A percentile compares a stretch with the other conserved stretches of the same genome.
Evolutionary conservation across 2,888 invertebrate genomes (phyloP).

Genomic region (Galerucella calmariensis): DNA sequence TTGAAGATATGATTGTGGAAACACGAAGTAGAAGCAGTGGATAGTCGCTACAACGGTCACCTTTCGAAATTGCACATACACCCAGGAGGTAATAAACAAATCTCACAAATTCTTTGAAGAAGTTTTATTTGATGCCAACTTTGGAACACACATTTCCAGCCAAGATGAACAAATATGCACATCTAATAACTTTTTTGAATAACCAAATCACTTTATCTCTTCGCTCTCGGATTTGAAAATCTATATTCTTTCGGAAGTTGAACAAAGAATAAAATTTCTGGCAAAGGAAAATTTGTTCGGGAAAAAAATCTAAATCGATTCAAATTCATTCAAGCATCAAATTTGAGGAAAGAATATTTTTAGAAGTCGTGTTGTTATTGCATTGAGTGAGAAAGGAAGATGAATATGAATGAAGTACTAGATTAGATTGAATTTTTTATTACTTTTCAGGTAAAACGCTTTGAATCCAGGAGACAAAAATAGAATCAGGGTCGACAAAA

Average conservation of each 20-base stretch:
- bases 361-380: background rate
- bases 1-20: no score
- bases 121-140: no score
- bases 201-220: background rate
- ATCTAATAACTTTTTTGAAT: background rate
- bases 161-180: background rate
- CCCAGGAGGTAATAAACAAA: no score
- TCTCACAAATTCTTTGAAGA: no score
- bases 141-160: no score
- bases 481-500: background rate
- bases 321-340: conserved; percentile 5
- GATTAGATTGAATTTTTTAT: conserved; percentile 11
- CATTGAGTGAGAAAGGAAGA: background rate
- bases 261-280: background rate
- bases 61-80: no score
- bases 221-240: background rate
- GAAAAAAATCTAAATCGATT: background rate
- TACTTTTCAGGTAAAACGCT: background rate
- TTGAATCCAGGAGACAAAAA: background rate
- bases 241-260: background rate
- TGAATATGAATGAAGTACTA: conserved; percentile 13
- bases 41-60: no score
- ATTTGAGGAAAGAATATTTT: conserved; percentile 11
- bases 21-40: no score
- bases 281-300: background rate